Conservation (phyloP, 2,113 vertebrate species). For the Uropsilus gracilis region DNA sequence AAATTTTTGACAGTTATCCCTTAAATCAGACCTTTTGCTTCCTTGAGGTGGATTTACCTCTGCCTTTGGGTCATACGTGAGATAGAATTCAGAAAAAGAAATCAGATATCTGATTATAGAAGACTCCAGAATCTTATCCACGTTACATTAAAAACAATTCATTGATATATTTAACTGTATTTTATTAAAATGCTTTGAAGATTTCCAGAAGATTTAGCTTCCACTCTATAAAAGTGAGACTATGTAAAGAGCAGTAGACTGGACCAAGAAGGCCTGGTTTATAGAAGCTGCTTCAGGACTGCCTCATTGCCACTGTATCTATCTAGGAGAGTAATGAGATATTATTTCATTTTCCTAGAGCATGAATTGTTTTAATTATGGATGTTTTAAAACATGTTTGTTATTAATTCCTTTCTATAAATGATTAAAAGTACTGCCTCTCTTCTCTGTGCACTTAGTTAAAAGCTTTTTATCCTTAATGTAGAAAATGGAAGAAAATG, state of each 20-base stretch:
- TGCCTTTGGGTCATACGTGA: not conserved
- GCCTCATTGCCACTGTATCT: not conserved
- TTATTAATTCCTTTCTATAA: constrained; percentile 63
- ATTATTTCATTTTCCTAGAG: not conserved
- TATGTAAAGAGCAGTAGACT: not conserved
- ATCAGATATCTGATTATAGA: not conserved
- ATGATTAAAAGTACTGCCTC: constrained; percentile 36
- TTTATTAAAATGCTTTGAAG: not conserved
- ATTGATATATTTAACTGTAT: not conserved
- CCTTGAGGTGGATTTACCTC: not conserved
- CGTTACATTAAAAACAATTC: not conserved
- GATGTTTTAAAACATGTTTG: constrained; percentile 32
- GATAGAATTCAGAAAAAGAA: not conserved
- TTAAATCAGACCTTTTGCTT: not conserved
- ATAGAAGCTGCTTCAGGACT: not conserved
- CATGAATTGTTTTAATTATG: constrained; percentile 58
- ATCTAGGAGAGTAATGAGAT: not conserved
- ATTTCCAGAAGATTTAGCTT: not conserved
- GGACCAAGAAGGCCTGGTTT: not conserved
- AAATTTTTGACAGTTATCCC: not conserved
- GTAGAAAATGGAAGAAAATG: not conserved
- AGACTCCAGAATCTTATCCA: not conserved
- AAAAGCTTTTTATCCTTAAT: constrained; percentile 55
- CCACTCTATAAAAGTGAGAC: not conserved
- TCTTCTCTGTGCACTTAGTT: constrained; percentile 39